These are phyloP conservation scores for Acropternis orthonyx DNA, from an alignment of 2,797 vertebrate species.

Conservation along the genomic window DNA sequence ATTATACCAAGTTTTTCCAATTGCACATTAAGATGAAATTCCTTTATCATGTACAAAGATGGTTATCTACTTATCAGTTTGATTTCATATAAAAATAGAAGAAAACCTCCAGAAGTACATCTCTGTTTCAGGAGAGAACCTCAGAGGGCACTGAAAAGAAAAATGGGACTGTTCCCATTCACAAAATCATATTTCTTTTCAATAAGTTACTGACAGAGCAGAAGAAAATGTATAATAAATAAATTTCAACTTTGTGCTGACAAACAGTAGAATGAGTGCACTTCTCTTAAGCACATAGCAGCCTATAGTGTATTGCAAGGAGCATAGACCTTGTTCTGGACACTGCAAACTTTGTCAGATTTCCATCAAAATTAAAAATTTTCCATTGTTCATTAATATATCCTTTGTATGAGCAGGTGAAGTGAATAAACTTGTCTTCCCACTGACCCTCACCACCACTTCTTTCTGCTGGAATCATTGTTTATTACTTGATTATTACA, in stretches of 20 bases:
- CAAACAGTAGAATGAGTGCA: neutral
- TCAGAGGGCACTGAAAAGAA: neutral
- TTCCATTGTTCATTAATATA: neutral
- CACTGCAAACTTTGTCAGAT: neutral
- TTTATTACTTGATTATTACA: neutral
- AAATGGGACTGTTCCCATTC: neutral
- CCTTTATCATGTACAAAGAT: neutral
- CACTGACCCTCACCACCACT: neutral
- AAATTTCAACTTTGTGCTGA: neutral
- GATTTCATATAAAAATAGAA: neutral
- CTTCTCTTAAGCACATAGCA: neutral
- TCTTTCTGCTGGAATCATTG: neutral
- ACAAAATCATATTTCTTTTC: neutral
- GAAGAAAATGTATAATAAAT: neutral
- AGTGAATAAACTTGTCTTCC: neutral
- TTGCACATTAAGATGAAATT: neutral
- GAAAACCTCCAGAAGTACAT: neutral
- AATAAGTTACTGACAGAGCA: neutral
- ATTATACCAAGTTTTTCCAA: neutral
- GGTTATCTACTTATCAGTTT: neutral
- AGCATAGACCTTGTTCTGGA: neutral
- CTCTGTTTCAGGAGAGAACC: neutral
- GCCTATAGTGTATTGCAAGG: neutral
- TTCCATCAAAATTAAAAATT: neutral
- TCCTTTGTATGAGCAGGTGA: neutral